phyloP scores from a whole-genome alignment of 2,888 invertebrate genomes.

The Selenia dentaria region DNA sequence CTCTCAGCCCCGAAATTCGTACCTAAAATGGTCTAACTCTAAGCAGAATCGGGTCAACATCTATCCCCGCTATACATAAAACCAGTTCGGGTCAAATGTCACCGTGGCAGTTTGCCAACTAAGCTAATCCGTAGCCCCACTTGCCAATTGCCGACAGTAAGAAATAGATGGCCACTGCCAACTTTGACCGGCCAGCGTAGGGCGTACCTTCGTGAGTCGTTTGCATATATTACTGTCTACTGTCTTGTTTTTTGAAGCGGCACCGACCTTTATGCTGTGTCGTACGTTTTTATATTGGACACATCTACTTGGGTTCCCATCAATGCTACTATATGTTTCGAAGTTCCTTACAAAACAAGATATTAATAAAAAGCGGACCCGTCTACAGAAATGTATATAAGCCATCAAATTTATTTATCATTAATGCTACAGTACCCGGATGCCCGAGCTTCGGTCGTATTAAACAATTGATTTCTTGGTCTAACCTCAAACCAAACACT shows the following conservation, averaged over 20 bases:
- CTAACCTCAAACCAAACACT: too few species aligned
- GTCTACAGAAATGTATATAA: too few species aligned
- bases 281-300: too few species aligned
- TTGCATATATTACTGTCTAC: slow-evolving; percentile 19
- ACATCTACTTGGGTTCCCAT: too few species aligned
- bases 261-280: not conserved
- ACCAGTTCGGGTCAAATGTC: slow-evolving; percentile 36
- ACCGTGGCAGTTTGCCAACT: slow-evolving; percentile 54
- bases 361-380: too few species aligned
- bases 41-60: slow-evolving; percentile 31
- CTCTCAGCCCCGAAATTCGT: slow-evolving; percentile 16
- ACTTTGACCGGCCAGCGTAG: slow-evolving; percentile 16
- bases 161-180: slow-evolving; percentile 18
- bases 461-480: too few species aligned
- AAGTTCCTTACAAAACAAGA: too few species aligned
- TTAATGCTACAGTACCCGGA: too few species aligned
- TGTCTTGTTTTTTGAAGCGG: slow-evolving; percentile 17
- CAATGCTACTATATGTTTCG: too few species aligned
- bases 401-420: too few species aligned
- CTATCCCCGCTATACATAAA: slow-evolving; percentile 36
- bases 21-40: slow-evolving; percentile 23
- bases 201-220: slow-evolving; percentile 20
- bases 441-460: too few species aligned
- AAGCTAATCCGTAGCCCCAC: slow-evolving; percentile 50
- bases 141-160: slow-evolving; percentile 50